phyloP scores from a whole-genome alignment of 2,113 vertebrate genomes.

The Suricata suricatta region DNA sequence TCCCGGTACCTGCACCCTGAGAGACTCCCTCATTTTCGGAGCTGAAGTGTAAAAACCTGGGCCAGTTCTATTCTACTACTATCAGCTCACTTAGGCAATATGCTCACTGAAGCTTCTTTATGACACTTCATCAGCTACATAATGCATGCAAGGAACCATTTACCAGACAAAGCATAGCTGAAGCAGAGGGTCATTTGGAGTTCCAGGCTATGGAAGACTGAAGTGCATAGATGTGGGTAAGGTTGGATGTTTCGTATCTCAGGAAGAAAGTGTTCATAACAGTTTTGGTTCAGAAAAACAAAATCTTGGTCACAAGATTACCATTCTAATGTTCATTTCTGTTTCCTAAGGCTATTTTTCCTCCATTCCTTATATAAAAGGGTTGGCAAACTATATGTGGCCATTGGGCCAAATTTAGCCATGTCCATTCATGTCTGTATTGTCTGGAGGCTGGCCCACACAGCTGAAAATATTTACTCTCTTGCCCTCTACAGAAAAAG shows the following conservation, averaged over 20 bases:
- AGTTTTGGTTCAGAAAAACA: neutral
- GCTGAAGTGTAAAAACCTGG: neutral
- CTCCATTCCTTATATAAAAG: neutral
- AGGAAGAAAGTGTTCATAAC: neutral
- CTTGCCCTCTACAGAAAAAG: neutral
- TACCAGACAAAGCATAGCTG: neutral
- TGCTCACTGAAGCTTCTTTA: neutral
- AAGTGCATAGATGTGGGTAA: neutral
- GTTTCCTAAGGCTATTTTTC: neutral
- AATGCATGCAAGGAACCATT: neutral
- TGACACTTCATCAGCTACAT: neutral
- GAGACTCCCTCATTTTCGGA: neutral
- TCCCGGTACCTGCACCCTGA: fast-evolving
- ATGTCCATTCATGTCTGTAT: neutral
- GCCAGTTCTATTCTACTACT: neutral
- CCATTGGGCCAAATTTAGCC: neutral
- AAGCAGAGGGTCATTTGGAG: neutral
- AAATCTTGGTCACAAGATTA: neutral
- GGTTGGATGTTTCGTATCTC: neutral
- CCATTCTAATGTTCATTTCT: neutral
- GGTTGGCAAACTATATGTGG: neutral
- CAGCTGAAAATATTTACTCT: neutral
- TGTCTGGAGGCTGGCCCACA: neutral
- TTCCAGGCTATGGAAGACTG: neutral
- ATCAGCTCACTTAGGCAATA: neutral